phyloP scores from a whole-genome alignment of 92 coral and sea anemone genomes.

The Epizoanthus fatuus region DNA sequence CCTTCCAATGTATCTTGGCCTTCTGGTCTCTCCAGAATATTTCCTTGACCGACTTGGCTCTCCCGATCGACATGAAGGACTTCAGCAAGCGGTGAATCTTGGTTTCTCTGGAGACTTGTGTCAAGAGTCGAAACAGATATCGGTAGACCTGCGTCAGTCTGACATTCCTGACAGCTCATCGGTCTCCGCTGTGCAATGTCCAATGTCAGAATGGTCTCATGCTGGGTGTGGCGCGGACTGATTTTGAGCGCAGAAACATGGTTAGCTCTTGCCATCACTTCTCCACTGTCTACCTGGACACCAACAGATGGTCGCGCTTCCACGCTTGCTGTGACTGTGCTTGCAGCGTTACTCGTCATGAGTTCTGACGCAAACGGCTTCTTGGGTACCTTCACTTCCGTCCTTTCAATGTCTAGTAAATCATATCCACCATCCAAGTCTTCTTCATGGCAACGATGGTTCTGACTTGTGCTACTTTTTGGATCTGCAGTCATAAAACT shows the following conservation, averaged over 20 bases:
- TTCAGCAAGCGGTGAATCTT: background rate
- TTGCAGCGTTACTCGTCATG: background rate
- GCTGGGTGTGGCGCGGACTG: constrained; percentile 23
- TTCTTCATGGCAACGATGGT: background rate
- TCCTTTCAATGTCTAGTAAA: background rate
- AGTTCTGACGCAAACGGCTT: constrained; percentile 9
- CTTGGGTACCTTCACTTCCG: background rate
- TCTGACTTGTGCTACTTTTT: background rate
- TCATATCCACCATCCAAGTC: background rate
- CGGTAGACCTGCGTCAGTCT: background rate
- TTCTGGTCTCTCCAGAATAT: background rate
- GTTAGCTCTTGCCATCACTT: background rate
- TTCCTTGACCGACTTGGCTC: constrained; percentile 5
- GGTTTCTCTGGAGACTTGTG: background rate
- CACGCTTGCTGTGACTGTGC: background rate
- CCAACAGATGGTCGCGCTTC: constrained; percentile 11
- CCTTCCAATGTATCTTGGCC: background rate
- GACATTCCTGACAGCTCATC: constrained; percentile 19
- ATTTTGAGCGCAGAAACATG: constrained; percentile 28
- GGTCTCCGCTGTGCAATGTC: constrained; percentile 6
- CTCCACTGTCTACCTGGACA: constrained; percentile 10
- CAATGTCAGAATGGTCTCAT: background rate
- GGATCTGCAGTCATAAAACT: constrained; percentile 2
- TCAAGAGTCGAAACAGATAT: background rate
- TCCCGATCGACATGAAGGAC: background rate